A percentile compares a stretch with the other conserved stretches of the same genome.
Conservation (phyloP, 2,888 invertebrate species). For the Tenthredo amoena region DNA sequence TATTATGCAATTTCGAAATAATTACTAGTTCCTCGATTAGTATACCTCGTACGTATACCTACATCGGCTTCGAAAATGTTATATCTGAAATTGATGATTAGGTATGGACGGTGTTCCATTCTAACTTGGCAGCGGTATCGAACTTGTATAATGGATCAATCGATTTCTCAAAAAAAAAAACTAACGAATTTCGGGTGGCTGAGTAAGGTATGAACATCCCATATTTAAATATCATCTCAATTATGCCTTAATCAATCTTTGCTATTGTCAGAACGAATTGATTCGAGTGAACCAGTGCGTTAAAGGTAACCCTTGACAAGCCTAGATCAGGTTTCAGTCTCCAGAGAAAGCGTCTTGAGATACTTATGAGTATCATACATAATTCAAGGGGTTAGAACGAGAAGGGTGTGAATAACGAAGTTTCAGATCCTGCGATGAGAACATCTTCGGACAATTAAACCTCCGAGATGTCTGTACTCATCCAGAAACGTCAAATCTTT, state of each 20-base stretch:
- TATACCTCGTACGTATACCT: not conserved
- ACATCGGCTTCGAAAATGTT: not conserved
- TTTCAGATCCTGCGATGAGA: not conserved
- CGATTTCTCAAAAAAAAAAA: not conserved
- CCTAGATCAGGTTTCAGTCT: too few relatives aligned
- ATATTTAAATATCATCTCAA: not conserved
- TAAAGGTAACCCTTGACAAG: not conserved
- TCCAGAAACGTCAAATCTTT: not conserved
- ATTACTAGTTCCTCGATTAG: not conserved
- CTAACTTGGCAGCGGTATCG: too few relatives aligned
- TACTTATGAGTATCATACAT: not conserved
- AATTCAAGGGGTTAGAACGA: not conserved
- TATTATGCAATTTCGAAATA: not conserved
- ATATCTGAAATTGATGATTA: not conserved
- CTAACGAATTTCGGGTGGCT: not conserved
- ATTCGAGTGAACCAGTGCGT: not conserved
- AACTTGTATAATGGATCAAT: not conserved
- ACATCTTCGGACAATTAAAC: not conserved
- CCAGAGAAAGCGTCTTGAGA: too few relatives aligned
- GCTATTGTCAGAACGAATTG: not conserved
- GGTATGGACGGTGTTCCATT: not conserved
- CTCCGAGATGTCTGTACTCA: not conserved
- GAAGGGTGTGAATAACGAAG: not conserved
- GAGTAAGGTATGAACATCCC: not conserved
- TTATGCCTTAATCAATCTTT: not conserved